Base-by-base conservation (phyloP, 2,888 invertebrate species). In the Yponomeuta plumbellus region DNA sequence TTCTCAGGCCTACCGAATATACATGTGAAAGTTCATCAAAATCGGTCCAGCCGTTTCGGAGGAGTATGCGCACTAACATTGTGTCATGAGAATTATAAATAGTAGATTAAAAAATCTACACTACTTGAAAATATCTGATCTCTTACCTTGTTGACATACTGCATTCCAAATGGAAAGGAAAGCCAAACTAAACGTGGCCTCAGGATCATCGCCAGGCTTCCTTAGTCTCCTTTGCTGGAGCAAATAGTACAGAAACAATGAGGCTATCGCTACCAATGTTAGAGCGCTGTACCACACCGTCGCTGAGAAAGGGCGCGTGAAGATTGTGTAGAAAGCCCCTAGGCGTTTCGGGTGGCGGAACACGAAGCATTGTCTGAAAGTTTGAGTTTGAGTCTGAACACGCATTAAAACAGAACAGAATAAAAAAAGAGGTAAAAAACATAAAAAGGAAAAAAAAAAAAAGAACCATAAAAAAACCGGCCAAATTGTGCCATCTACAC, bases 291-390 rank as follows among this genome's bases (percentile, higher is more conserved):
- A 83, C 94, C 94, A 95, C 1, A 95, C 94, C 1, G 79, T 76
- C 52, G 78, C 78, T 10, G 91, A 85, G 61, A 95, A 88, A 0
- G 95, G 95, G 40, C 93, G 91, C 0, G 94, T 86, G 77, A 94
- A 95, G 34, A 94, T 92, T 58, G 93, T 92, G 69, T 92, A 92
- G 72, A 93, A 91, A 23, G 92, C 92, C 59, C 92, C 89, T 0
- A 92, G 88, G 58, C 90, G 89, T 71, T 93, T 93, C 0, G 95
- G 95, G 76, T 94, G 94, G 0, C 94, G 93, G 74, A 95, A 94
- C 68, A 95, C 92, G 75, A 95, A 94, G 62, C 92, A 88, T 1
- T 93, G 92, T 68, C 95, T 94, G 76, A 40, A 78, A 77, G 70
- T 56, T 34, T 34, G 5, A 1, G 8, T 34, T 34, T 34, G 26